Base-by-base conservation (phyloP, 1,140 invertebrate species). In the Drosophila cardini region DNA sequence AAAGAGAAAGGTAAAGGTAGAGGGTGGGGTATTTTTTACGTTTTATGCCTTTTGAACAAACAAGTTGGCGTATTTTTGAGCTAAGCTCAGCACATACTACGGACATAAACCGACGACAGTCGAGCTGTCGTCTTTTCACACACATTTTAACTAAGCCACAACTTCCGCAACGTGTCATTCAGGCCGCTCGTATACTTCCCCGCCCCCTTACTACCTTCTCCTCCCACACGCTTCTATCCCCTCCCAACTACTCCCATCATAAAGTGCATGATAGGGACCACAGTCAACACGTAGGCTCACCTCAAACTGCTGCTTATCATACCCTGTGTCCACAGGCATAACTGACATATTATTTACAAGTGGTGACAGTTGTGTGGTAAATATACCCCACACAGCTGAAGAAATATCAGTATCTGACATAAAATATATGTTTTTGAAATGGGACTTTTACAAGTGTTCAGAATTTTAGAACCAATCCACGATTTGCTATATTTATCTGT, bases 1-100 rank as follows among this genome's bases (percentile, higher is more conserved):
- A 26, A 5, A 5, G 21, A 5, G 21, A 4, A 26, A 32, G 16
- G 53, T 42, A 16, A 21, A 21, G 9, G 50, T 13, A 4, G 13
- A 32, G 50, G 15, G n/a, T 50, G 56, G 60, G 21, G 64, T 53
- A 48, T 78, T 89, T 81, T 89, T 80, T 78, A 80, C 84, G 77
- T 89, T 84, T 89, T 87, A 83, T 87, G 80, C 79, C 77, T 89
- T 87, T 87, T 89, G 74, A 84, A 71, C 84, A 89, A 84, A 89
- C 84, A 89, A 89, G 84, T 89, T 89, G 77, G 74, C 64, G 77
- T 89, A 89, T 89, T 84, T 89, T 89, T 84, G 61, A 86, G 83
- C 84, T 83, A 71, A 87, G 83, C 84, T 79, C 60, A 40, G 36
- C 26, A 42, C 50, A 36, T 26, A 18, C 13, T 38, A 50, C 55